Base-by-base conservation (phyloP, 2,888 invertebrate species). In the Rhagonycha lutea region DNA sequence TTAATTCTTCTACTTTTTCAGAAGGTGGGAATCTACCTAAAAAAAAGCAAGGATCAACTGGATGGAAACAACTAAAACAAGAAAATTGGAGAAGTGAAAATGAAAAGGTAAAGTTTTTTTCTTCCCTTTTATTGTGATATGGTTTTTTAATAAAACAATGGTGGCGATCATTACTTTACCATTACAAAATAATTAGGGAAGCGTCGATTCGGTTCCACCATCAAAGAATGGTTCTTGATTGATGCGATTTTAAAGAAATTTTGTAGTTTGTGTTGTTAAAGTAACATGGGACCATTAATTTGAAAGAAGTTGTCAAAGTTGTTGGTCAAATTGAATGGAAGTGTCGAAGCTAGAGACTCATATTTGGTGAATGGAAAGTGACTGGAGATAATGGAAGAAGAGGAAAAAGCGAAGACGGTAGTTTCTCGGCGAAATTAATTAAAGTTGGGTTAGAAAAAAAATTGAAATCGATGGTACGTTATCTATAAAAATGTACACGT, bases 401-500 rank as follows among this genome's bases (percentile, higher is more conserved):
- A n/a, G n/a, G n/a, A 47, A 47, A 47, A 47, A n/a, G n/a, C 47
- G 47, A 47, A 47, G 47, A 47, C 47, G 47, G n/a, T 47, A n/a
- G 12, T n/a, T 47, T 47, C 2, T n/a, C n/a, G n/a, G 12, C 47
- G n/a, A 47, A 47, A 47, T 47, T 47, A 47, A 47, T 47, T 47
- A 47, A 47, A 47, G n/a, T 47, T n/a, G 32, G n/a, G n/a, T 7
- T n/a, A 12, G 60, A 68, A 62, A 65, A 69, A 68, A 69, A 68
- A 69, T 11, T 14, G n/a, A 47, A 61, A 18, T 32, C 61, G 23
- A n/a, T 47, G 68, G 32, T 26, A 60, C 69, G 62, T 74, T 73
- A 70, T 76, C 73, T 68, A 70, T 32, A 73, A 73, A 76, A 73
- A 73, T 72, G 75, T 69, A 67, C 77, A 73, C 76, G 77, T 71